Evolutionary conservation across 2,797 vertebrate genomes (phyloP).

Genomic region (Adelosebastes latens): DNA sequence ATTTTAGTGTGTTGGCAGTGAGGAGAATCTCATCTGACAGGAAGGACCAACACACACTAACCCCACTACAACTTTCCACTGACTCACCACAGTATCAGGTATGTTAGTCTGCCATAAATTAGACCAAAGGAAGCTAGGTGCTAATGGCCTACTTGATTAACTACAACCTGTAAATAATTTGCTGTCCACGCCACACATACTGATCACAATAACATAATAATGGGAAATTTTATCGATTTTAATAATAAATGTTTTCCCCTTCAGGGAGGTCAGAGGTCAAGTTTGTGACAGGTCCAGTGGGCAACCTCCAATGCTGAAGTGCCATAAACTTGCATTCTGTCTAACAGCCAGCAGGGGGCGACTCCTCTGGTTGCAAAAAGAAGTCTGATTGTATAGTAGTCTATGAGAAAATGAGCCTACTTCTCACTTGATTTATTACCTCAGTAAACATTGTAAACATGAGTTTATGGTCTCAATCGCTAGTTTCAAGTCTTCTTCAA

Average conservation of each 20-base stretch:
- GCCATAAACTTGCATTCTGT: accelerated
- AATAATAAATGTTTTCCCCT: too few relatives aligned
- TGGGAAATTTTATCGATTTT: background rate
- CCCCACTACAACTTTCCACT: conserved; percentile 42
- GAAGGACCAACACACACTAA: conserved; percentile 11
- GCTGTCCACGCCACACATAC: too few relatives aligned
- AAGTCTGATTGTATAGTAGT: too few relatives aligned
- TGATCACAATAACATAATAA: background rate
- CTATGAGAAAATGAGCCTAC: too few relatives aligned
- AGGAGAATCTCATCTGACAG: conserved; percentile 35
- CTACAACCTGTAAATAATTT: background rate
- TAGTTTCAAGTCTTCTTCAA: too few relatives aligned
- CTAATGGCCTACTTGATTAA: conserved; percentile 1
- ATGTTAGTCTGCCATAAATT: conserved; percentile 29
- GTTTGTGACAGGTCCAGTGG: background rate
- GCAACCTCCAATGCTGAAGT: too few relatives aligned
- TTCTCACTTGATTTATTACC: too few relatives aligned
- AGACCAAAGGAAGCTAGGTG: conserved; percentile 9
- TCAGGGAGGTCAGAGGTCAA: background rate
- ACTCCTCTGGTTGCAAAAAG: accelerated
- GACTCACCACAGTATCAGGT: conserved; percentile 39
- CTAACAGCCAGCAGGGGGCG: too few relatives aligned
- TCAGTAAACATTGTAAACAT: too few relatives aligned
- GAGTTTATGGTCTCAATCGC: too few relatives aligned
- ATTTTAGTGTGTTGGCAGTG: conserved; percentile 82